phyloP scores from a whole-genome alignment of 2,113 vertebrate genomes.

The Gymnorhina tibicen region DNA sequence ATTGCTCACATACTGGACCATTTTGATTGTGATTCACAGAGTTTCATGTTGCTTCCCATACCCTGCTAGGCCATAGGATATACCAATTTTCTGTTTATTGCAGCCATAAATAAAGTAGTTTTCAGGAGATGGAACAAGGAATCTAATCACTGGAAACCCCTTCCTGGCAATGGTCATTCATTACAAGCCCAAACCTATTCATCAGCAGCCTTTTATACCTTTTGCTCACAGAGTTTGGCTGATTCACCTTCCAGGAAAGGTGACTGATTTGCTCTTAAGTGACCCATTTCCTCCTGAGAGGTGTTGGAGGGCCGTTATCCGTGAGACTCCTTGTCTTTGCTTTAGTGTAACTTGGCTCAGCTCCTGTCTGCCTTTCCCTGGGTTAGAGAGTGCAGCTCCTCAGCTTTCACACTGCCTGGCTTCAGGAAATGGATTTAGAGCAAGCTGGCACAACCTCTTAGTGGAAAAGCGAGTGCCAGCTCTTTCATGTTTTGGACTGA shows the following conservation, averaged over 20 bases:
- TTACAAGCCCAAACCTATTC: neutral
- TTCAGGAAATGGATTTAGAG: neutral
- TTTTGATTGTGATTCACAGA: neutral
- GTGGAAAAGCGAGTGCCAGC: fast-evolving
- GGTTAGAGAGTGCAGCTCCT: neutral
- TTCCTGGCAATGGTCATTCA: neutral
- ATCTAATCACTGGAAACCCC: neutral
- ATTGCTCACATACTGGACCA: neutral
- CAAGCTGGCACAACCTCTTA: neutral
- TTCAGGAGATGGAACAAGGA: neutral
- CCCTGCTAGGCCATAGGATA: neutral
- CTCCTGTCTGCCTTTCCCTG: neutral
- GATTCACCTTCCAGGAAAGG: neutral
- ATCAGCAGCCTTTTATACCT: neutral
- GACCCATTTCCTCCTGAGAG: neutral
- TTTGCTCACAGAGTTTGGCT: neutral
- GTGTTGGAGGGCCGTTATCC: neutral
- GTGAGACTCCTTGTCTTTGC: neutral
- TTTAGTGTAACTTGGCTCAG: neutral
- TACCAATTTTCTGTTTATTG: neutral
- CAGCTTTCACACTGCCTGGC: neutral
- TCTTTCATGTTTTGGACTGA: neutral
- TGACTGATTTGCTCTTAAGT: neutral
- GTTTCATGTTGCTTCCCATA: neutral
- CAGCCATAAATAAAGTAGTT: neutral